phyloP scores from a whole-genome alignment of 2,113 vertebrate genomes.

The Tragelaphus imberbis region DNA sequence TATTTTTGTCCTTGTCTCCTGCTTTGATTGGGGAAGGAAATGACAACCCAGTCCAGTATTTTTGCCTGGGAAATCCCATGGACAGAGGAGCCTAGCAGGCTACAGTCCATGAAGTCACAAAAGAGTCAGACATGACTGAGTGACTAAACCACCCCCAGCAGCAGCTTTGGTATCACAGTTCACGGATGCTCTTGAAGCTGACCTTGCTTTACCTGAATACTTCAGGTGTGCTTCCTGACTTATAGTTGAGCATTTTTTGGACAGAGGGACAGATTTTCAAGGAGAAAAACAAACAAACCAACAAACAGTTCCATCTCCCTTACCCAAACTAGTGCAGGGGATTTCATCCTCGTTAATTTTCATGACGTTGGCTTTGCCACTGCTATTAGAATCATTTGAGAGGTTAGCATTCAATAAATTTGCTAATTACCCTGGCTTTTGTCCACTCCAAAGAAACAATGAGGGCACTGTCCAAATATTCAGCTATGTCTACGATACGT shows the following conservation, averaged over 20 bases:
- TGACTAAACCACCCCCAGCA: fast-evolving
- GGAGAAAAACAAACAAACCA: background rate
- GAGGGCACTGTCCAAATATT: background rate
- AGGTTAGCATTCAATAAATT: background rate
- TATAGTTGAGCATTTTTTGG: background rate
- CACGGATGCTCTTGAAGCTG: background rate
- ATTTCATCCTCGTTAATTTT: background rate
- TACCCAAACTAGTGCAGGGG: no score
- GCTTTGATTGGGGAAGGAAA: background rate
- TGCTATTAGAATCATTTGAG: background rate
- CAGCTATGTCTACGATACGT: background rate
- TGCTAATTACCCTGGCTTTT: background rate
- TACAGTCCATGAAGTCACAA: fast-evolving
- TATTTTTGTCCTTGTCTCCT: background rate
- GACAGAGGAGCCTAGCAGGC: background rate
- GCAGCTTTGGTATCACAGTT: background rate
- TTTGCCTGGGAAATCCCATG: background rate
- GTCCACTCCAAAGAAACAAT: background rate
- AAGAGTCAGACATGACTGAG: background rate
- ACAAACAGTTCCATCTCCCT: fast-evolving
- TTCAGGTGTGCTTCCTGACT: background rate
- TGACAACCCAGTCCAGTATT: background rate
- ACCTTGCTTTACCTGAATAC: no score
- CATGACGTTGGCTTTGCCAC: background rate
- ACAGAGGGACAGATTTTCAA: background rate